Evolutionary conservation across 2,888 invertebrate genomes (phyloP).

Genomic region (Bibio marci): DNA sequence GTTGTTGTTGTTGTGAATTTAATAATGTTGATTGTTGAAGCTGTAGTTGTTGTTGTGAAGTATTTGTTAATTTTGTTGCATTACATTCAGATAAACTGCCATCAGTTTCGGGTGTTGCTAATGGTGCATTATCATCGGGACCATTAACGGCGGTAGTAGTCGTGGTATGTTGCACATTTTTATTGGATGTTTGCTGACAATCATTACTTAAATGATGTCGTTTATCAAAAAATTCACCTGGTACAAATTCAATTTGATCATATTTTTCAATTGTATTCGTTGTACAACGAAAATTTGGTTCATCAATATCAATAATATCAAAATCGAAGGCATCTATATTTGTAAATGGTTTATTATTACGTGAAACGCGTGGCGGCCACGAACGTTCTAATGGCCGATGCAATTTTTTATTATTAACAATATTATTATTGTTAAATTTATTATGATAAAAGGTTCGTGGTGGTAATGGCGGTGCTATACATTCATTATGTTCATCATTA

Average conservation of each 20-base stretch:
- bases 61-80: no score
- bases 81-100: conserved; percentile 19
- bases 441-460: conserved; percentile 34
- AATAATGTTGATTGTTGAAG: no score
- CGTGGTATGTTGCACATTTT: not conserved
- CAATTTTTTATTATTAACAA: conserved; percentile 6
- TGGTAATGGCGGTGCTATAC: conserved; percentile 48
- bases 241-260: conserved; percentile 26
- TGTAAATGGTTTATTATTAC: conserved; percentile 41
- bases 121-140: conserved; percentile 30
- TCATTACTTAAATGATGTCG: conserved; percentile 21
- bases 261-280: conserved; percentile 1
- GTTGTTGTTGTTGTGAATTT: no score
- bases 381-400: conserved; percentile 65
- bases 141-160: no score
- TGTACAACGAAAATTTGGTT: conserved; percentile 1
- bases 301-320: conserved; percentile 66
- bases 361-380: conserved; percentile 49
- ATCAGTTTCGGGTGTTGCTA: conserved; percentile 44
- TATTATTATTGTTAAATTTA: not conserved
- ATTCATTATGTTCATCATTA: not conserved
- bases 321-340: conserved; percentile 60
- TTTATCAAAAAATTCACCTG: conserved; percentile 33
- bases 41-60: no score
- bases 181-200: conserved; percentile 28